Evolutionary conservation across 2,888 invertebrate species (phyloP), one percentile per base, ranked within the genome.

Genomic region (Hirtodrosophila cameraria): DNA sequence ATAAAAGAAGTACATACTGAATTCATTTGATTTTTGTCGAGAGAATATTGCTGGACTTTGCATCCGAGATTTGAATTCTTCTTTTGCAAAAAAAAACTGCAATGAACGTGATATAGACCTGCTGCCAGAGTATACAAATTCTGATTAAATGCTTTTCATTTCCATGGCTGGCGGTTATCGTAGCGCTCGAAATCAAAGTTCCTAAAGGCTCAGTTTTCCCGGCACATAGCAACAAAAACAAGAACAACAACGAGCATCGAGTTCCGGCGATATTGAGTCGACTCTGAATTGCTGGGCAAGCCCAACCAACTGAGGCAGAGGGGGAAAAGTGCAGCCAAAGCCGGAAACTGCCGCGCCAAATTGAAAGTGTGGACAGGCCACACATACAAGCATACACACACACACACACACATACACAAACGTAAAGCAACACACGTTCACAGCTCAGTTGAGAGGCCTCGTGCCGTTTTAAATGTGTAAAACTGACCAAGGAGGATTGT

Each of bases 261-360:
- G 53, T 59, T 71, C 46, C 70, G 63, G 57, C 55, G 39, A 58
- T 65, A 57, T 42, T 9, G 43, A 50, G 36, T 25, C 35, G 27
- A 25, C 46, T 38, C 38, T 12, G 49, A 45, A 58, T 59, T 41
- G 57, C 50, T 67, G 33, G 74, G 64, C 58, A 61, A 45, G 58
- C 46, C 61, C 50, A 60, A 46, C 54, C 54, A 61, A 68, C 77
- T 59, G 58, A 23, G 49, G 18, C 59, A 61, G 50, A 35, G 25
- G 18, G 62, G 18, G 62, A 58, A 49, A 61, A 62, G 13, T 38
- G 45, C 53, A 57, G 39, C 23, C 41, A 49, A 45, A 54, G 41
- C 62, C 76, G 74, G 66, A 77, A 83, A 62, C 65, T 64, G 59
- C 54, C 55, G 39, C 41, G 49, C 67, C 73, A 84, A 81, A 80